Conservation (phyloP, 2,113 vertebrate species). For the Eptatretus burgeri region DNA sequence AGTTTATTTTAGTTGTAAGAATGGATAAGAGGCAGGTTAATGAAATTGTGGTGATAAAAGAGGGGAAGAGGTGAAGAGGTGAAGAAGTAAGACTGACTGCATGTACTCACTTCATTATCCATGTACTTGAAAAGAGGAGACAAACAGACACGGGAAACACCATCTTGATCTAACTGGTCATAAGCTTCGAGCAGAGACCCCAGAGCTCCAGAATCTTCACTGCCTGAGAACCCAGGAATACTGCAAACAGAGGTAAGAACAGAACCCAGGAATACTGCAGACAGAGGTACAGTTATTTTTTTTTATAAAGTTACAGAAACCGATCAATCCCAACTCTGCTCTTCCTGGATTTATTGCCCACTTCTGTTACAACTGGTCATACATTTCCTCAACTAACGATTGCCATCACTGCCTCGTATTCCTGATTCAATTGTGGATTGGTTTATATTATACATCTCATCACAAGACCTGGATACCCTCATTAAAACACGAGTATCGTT, state of each 20-base stretch:
- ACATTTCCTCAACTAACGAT: neutral
- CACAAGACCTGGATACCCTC: too few relatives aligned
- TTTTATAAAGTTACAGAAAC: neutral
- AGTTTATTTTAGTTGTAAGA: too few relatives aligned
- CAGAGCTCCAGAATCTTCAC: constrained; percentile 54
- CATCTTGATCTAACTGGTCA: constrained; percentile 83
- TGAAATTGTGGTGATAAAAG: too few relatives aligned
- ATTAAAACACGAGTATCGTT: too few relatives aligned
- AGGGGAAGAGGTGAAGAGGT: too few relatives aligned
- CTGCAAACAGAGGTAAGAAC: constrained; percentile 17
- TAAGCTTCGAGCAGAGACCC: constrained; percentile 67
- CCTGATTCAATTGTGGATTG: too few relatives aligned
- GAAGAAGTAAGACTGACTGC: too few relatives aligned
- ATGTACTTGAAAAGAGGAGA: constrained; percentile 89
- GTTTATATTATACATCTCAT: too few relatives aligned
- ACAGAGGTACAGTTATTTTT: neutral
- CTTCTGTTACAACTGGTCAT: neutral
- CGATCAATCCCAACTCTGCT: neutral
- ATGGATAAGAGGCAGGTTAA: too few relatives aligned
- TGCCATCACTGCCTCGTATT: too few relatives aligned
- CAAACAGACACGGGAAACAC: constrained; percentile 54
- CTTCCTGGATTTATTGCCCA: neutral
- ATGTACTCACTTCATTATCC: constrained; percentile 78
- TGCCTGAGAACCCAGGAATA: constrained; percentile 70
- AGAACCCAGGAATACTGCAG: neutral